Conservation (phyloP, 2,797 vertebrate species). For the Echiichthys vipera region DNA sequence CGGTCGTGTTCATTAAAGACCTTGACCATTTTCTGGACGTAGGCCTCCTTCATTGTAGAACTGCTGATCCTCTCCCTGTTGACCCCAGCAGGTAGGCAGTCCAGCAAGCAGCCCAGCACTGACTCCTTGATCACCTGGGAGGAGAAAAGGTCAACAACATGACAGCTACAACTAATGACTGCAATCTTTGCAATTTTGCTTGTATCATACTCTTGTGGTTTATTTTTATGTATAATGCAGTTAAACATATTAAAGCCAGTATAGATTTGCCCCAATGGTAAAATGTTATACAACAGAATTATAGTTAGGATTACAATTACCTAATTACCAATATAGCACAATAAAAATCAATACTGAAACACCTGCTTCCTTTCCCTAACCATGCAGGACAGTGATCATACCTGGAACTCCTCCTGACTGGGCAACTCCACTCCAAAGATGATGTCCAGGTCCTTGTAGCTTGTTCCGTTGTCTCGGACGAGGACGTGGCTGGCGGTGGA, state of each 20-base stretch:
- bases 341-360: slow-evolving; percentile 21
- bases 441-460: slow-evolving; percentile 96
- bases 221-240: slow-evolving; percentile 9
- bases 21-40: slow-evolving; percentile 99
- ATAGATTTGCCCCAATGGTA: slow-evolving; percentile 16
- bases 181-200: slow-evolving; percentile 20
- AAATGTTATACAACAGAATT: slow-evolving; percentile 14
- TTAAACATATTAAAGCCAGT: slow-evolving; percentile 10
- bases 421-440: slow-evolving; percentile 95
- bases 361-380: slow-evolving; percentile 1
- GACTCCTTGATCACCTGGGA: slow-evolving; percentile 94
- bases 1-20: slow-evolving; percentile 92
- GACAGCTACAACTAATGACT: slow-evolving; percentile 49
- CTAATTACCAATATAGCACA: slow-evolving; percentile 10
- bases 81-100: slow-evolving; percentile 93
- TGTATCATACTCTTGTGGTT: slow-evolving; percentile 3
- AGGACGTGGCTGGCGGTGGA: slow-evolving; percentile 97
- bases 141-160: slow-evolving; percentile 49
- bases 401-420: slow-evolving; percentile 92
- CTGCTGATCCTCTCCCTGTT: slow-evolving; percentile 95
- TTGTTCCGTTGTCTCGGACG: slow-evolving; percentile 91
- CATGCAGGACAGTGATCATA: slow-evolving; percentile 31
- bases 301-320: slow-evolving; percentile 12
- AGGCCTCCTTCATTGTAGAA: slow-evolving; percentile 94
- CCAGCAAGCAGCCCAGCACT: slow-evolving; percentile 91